Conservation (phyloP, 2,888 invertebrate species). For the Anagyrus pseudococci region DNA sequence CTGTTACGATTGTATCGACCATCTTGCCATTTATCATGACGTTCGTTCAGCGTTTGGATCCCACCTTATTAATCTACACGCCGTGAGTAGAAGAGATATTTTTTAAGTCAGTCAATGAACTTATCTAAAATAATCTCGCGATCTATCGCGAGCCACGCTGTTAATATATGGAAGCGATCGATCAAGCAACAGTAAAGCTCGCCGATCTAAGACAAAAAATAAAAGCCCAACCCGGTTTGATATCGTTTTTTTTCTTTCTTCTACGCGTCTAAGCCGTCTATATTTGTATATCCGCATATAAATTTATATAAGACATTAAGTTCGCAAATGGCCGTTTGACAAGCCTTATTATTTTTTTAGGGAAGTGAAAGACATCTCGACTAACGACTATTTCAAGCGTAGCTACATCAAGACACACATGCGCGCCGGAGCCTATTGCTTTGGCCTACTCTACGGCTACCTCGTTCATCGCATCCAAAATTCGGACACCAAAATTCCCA, state of each 20-base stretch:
- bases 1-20: slow-evolving; percentile 64
- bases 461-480: slow-evolving; percentile 71
- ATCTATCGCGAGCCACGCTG: too few species aligned
- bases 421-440: slow-evolving; percentile 74
- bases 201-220: too few species aligned
- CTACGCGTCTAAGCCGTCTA: too few species aligned
- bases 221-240: too few species aligned
- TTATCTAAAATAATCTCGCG: too few species aligned
- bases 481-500: slow-evolving; percentile 52
- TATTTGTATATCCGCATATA: too few species aligned
- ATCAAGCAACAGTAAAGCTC: too few species aligned
- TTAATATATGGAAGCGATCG: too few species aligned
- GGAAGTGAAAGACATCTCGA: slow-evolving; percentile 70
- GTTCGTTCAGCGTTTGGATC: slow-evolving; percentile 68
- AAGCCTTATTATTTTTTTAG: slow-evolving; percentile 60
- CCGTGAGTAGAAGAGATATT: slow-evolving; percentile 72
- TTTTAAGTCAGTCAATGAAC: too few species aligned
- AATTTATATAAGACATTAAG: too few species aligned
- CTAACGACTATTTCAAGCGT: slow-evolving; percentile 70
- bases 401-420: slow-evolving; percentile 79
- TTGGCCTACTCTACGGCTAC: slow-evolving; percentile 73
- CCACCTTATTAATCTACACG: slow-evolving; percentile 72
- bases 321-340: background rate
- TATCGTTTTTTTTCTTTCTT: too few species aligned
- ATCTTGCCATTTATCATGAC: slow-evolving; percentile 69